phyloP scores from a whole-genome alignment of 2,113 vertebrate genomes.

The Ammodytes marinus region DNA sequence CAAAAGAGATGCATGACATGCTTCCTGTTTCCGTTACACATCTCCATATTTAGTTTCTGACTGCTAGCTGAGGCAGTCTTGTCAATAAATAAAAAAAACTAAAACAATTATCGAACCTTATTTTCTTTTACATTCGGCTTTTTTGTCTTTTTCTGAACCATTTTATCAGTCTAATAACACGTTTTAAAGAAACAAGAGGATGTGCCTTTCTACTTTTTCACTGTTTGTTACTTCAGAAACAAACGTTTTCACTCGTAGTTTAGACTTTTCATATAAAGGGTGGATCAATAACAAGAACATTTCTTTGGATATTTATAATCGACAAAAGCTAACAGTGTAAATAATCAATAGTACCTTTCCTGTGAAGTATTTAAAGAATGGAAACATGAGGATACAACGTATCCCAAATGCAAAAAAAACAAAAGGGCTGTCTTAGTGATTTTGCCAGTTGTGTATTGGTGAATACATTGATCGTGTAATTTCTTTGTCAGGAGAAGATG shows the following conservation, averaged over 20 bases:
- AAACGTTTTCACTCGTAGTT: neutral
- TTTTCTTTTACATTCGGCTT: neutral
- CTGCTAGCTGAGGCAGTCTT: constrained; percentile 19
- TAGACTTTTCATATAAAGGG: neutral
- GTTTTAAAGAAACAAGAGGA: neutral
- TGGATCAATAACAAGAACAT: neutral
- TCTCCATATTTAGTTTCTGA: constrained; percentile 27
- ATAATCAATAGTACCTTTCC: neutral
- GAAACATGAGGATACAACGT: neutral
- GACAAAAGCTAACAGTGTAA: neutral
- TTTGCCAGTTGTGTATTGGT: neutral
- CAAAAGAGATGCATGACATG: constrained; percentile 53
- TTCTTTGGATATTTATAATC: neutral
- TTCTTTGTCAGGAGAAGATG: neutral
- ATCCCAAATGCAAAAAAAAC: neutral
- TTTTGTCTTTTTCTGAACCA: neutral
- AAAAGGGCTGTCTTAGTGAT: neutral
- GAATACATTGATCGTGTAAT: neutral
- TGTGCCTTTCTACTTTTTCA: neutral
- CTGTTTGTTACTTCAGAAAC: neutral
- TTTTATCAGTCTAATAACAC: neutral
- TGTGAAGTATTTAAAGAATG: neutral
- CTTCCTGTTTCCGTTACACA: constrained; percentile 23
- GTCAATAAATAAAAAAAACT: constrained; percentile 54
- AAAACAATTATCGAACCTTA: constrained; percentile 5